These are phyloP conservation scores for Ypsolopha sequella DNA, from an alignment of 2,888 invertebrate genomes.

Conservation along the genomic window DNA sequence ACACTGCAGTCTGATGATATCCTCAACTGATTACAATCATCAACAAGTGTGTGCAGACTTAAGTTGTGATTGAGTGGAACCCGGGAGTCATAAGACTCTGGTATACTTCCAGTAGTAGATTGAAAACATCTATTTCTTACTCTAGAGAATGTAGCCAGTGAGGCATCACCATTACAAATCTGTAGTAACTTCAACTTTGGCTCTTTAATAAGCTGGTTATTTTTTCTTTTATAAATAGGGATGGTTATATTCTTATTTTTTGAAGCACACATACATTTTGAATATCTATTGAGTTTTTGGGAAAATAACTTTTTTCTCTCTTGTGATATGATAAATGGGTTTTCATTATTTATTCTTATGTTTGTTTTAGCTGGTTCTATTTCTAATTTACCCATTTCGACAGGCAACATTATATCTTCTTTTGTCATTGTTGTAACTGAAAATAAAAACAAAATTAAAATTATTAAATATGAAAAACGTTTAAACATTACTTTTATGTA, in stretches of 20 bases:
- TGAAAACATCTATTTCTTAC: background rate
- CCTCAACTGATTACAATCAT: slow-evolving; percentile 54
- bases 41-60: slow-evolving; percentile 48
- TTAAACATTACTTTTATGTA: no score
- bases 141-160: slow-evolving; percentile 4
- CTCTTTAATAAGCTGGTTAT: slow-evolving; percentile 64
- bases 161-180: slow-evolving; percentile 17
- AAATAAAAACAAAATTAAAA: background rate
- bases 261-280: slow-evolving; percentile 35
- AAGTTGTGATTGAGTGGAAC: slow-evolving; percentile 25
- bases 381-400: slow-evolving; percentile 67
- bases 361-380: slow-evolving; percentile 55
- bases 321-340: slow-evolving; percentile 32
- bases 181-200: slow-evolving; percentile 67
- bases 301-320: slow-evolving; percentile 17
- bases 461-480: background rate
- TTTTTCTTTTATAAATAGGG: slow-evolving; percentile 46
- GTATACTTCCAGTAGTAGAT: slow-evolving; percentile 10
- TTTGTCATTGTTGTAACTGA: slow-evolving; percentile 36
- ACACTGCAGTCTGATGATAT: slow-evolving; percentile 36
- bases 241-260: slow-evolving; percentile 27
- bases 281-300: slow-evolving; percentile 19
- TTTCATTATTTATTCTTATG: slow-evolving; percentile 31
- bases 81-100: slow-evolving; percentile 16
- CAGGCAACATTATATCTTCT: slow-evolving; percentile 60